phyloP scores from a whole-genome alignment of 2,797 vertebrate species.

The Coregonus ussuriensis region DNA sequence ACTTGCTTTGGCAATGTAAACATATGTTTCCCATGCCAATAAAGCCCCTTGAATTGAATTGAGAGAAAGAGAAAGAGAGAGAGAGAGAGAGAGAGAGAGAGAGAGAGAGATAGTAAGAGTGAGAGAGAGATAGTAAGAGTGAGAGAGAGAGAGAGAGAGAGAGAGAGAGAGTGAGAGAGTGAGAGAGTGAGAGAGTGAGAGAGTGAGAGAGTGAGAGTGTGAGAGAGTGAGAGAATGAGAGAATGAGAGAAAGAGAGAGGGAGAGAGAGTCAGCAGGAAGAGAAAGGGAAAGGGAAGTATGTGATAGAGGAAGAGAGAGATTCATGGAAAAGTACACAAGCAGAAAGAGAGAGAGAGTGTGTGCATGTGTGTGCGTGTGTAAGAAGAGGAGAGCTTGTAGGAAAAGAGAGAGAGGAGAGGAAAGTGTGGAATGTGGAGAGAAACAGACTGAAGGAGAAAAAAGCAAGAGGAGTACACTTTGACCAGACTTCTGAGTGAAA shows the following conservation, averaged over 20 bases:
- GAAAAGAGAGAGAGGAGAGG: background rate
- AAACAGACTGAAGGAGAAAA: conserved; percentile 18
- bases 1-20: no score
- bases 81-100: no score
- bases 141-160: no score
- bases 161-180: conserved; percentile 25
- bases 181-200: conserved; percentile 21
- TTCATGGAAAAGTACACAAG: conserved; percentile 44
- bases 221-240: conserved; percentile 3
- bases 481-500: conserved; percentile 35
- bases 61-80: conserved; percentile 3
- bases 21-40: no score
- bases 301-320: conserved; percentile 1
- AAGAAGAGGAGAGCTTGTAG: background rate
- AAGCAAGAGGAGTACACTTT: no score
- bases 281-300: conserved; percentile 12
- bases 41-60: no score
- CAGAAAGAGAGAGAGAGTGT: background rate
- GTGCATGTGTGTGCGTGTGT: conserved; percentile 4
- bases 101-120: no score
- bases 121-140: no score
- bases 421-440: conserved; percentile 45
- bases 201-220: conserved; percentile 3
- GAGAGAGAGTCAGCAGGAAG: background rate
- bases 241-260: no score